phyloP scores from a whole-genome alignment of 2,888 invertebrate species.

The Phragmatobia fuliginosa region DNA sequence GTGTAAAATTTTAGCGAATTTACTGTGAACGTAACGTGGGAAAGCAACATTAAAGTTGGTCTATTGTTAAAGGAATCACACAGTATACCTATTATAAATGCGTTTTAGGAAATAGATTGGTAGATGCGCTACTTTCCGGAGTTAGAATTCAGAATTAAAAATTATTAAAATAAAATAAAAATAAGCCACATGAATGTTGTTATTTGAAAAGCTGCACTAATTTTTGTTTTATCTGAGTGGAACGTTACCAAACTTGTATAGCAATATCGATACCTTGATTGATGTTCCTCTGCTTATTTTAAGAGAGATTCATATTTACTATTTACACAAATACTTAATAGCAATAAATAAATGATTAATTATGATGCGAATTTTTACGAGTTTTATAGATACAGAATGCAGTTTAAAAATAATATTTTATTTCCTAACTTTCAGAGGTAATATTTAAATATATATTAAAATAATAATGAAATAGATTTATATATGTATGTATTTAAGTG shows the following conservation, averaged over 20 bases:
- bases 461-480: slow-evolving; percentile 88
- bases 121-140: slow-evolving; percentile 85
- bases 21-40: slow-evolving; percentile 60
- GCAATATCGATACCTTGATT: slow-evolving; percentile 84
- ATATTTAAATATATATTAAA: slow-evolving; percentile 88
- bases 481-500: slow-evolving; percentile 87
- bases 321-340: slow-evolving; percentile 82
- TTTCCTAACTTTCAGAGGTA: slow-evolving; percentile 88
- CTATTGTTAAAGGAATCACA: slow-evolving; percentile 61
- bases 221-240: slow-evolving; percentile 75
- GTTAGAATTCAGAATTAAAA: slow-evolving; percentile 70
- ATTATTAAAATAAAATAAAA: slow-evolving; percentile 66
- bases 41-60: slow-evolving; percentile 60
- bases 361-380: slow-evolving; percentile 83
- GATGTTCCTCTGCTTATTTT: slow-evolving; percentile 87
- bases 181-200: slow-evolving; percentile 71
- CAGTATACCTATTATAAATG: slow-evolving; percentile 66
- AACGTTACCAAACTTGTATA: slow-evolving; percentile 83
- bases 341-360: slow-evolving; percentile 83
- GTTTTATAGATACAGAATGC: slow-evolving; percentile 83
- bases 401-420: slow-evolving; percentile 82
- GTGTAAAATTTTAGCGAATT: slow-evolving; percentile 68
- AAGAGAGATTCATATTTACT: slow-evolving; percentile 87
- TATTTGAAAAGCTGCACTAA: slow-evolving; percentile 87
- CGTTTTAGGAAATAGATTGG: slow-evolving; percentile 82